Conservation (phyloP, 2,113 vertebrate genomes). For the Chrysemys picta region DNA sequence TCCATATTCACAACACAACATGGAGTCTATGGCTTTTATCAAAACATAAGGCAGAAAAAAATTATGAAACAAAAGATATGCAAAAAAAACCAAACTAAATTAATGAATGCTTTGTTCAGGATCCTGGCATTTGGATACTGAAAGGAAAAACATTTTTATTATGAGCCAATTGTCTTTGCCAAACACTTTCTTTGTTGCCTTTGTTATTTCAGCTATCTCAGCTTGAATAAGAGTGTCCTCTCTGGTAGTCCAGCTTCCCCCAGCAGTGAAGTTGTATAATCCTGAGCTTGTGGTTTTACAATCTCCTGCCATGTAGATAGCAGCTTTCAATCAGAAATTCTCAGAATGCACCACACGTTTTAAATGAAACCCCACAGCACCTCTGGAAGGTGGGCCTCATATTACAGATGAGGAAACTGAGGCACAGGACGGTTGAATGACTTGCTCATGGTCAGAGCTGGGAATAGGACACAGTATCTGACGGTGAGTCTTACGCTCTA, state of each 20-base stretch:
- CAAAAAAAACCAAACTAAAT: not conserved
- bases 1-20: constrained; percentile 4
- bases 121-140: not conserved
- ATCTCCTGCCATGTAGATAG: not conserved
- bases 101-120: constrained; percentile 18
- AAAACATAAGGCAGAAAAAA: constrained; percentile 15
- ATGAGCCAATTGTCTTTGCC: not conserved
- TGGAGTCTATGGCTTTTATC: constrained; percentile 38
- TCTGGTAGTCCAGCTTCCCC: not conserved
- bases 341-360: not conserved
- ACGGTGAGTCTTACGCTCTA: not conserved
- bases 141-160: constrained; percentile 21
- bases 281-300: not conserved
- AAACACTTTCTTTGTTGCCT: not conserved
- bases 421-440: not conserved
- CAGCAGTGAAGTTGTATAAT: not conserved
- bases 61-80: not conserved
- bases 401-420: not conserved
- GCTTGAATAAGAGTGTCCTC: not conserved
- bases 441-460: not conserved
- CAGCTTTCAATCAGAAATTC: not conserved
- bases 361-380: not conserved
- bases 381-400: not conserved
- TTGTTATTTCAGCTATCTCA: constrained; percentile 9
- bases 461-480: not conserved